Percentiles rank a stretch among this genome's conserved stretches.
phyloP scores from a whole-genome alignment of 2,113 vertebrate species.

The Nannobrachium achirus region DNA sequence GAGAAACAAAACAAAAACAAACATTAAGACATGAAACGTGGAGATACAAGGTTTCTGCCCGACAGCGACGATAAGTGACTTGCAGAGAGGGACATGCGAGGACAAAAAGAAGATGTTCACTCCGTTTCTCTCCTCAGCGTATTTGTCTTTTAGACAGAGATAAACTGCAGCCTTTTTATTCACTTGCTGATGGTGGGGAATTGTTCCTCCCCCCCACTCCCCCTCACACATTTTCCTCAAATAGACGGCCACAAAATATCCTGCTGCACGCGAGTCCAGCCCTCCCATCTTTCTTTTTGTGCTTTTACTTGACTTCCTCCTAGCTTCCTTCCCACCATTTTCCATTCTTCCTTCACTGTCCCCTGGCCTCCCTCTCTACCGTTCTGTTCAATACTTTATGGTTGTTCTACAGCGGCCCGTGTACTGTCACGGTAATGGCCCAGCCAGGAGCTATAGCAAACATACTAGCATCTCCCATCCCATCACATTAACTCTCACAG shows the following conservation, averaged over 20 bases:
- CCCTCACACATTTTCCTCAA: conserved; percentile 62
- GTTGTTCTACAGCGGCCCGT: conserved; percentile 41
- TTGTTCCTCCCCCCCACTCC: conserved; percentile 62
- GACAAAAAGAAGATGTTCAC: conserved; percentile 51
- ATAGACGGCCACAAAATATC: conserved; percentile 62
- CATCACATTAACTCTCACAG: conserved; percentile 33
- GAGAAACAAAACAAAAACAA: too few species aligned
- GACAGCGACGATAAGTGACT: conserved; percentile 48
- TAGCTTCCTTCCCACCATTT: not conserved
- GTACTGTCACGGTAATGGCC: conserved; percentile 54
- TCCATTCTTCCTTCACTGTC: not conserved
- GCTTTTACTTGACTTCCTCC: conserved; percentile 41
- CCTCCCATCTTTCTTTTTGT: conserved; percentile 39
- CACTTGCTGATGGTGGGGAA: conserved; percentile 77
- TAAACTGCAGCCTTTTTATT: conserved; percentile 78
- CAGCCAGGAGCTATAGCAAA: conserved; percentile 45
- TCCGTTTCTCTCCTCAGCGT: conserved; percentile 60
- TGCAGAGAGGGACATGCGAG: conserved; percentile 31
- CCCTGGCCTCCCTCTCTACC: not conserved
- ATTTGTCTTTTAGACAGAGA: conserved; percentile 82
- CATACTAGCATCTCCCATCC: conserved; percentile 50
- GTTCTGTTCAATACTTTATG: conserved; percentile 34
- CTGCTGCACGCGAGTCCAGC: conserved; percentile 56
- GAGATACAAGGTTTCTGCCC: too few species aligned
- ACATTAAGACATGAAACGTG: too few species aligned